Evolutionary conservation across 2,797 vertebrate species (phyloP), one percentile per base, ranked within the genome.

Genomic region (Tympanoctomys barrerae): DNA sequence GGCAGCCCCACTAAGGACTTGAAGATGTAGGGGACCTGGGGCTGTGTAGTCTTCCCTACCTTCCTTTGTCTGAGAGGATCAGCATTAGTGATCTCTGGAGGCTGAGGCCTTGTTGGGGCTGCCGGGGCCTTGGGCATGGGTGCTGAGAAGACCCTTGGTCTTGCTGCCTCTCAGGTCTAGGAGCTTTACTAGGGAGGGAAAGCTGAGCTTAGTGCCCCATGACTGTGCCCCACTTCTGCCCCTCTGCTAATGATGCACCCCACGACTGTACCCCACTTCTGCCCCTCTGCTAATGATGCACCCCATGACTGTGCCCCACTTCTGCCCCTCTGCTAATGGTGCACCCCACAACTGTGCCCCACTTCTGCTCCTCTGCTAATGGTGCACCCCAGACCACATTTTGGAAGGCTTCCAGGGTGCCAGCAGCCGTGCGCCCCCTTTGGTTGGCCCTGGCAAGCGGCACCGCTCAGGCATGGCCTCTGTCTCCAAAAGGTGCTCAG

Each of bases 271-370:
- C 10, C 9, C 57, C 33, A 7, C 22, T 36, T 57, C 16, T 57
- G 54, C 54, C 14, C 54, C 54, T 18, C 54, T 57, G 54, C 54
- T 57, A 57, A 57, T 57, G 16, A 16, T 14, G 54, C 5, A 5
- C 54, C 5, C 54, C 54, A 57, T 31, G 5, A 42, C 42, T 42
- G 42, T 42, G 1, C 10, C 9, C 57, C 33, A 7, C 18, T 36
- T 57, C 16, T 19, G 54, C 54, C 14, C 54, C 54, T 18, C 54
- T 57, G 54, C 54, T 57, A 57, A 57, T 57, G 16, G 4, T 14
- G 54, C 5, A 5, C 78, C 71, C 0, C 13, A 16, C 4, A n/a
- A 16, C 39, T 36, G 18, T 3, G 1, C 10, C 9, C 57, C 33
- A 7, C 22, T 36, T 57, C 16, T 57, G 54, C 54, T 1, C 54